Conservation (phyloP, 2,888 invertebrate species). For the Pegoplata infirma region DNA sequence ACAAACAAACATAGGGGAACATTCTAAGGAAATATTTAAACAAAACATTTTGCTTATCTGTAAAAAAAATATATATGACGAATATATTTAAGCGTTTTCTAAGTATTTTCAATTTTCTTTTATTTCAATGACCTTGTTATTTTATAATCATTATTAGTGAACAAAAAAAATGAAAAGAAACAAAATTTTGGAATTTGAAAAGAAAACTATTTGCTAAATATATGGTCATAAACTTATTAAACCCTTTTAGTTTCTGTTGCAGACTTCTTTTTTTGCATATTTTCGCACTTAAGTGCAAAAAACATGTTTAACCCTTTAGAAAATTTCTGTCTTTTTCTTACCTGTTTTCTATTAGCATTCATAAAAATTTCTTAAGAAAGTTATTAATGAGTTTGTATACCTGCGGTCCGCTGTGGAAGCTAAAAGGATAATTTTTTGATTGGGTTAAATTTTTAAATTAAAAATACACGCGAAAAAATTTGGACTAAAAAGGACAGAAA, state of each 20-base stretch:
- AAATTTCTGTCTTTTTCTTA: background rate
- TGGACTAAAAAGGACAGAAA: too few relatives aligned
- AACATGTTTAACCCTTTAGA: conserved; percentile 13
- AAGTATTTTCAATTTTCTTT: background rate
- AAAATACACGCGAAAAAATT: too few relatives aligned
- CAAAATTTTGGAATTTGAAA: too few relatives aligned
- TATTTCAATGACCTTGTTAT: background rate
- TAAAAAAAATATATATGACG: background rate
- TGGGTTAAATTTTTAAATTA: too few relatives aligned
- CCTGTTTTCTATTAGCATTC: background rate
- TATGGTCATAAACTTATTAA: background rate
- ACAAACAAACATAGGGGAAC: background rate
- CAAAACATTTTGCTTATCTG: background rate
- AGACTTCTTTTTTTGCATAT: background rate
- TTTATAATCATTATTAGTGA: background rate
- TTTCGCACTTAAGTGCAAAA: conserved; percentile 39
- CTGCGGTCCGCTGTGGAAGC: too few relatives aligned
- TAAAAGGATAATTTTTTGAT: background rate
- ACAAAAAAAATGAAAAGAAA: background rate
- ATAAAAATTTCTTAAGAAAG: background rate
- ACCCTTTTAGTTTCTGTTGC: background rate
- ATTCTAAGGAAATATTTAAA: background rate
- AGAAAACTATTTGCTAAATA: background rate
- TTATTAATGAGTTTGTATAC: conserved; percentile 12
- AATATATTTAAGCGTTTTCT: background rate